These are phyloP conservation scores for Arctia plantaginis DNA, from an alignment of 2,888 invertebrate genomes.

Conservation along the genomic window DNA sequence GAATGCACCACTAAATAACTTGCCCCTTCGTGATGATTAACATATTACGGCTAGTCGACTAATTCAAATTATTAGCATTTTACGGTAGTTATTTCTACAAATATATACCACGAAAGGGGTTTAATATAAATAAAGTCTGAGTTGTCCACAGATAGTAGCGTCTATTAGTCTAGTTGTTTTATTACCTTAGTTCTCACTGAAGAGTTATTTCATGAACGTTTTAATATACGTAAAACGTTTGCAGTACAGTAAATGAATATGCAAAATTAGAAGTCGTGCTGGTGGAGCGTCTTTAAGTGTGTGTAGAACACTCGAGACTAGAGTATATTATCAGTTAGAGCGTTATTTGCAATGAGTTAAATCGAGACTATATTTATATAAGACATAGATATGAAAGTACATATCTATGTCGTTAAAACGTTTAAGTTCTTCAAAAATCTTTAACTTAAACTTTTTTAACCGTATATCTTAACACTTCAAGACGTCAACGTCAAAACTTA, in stretches of 20 bases:
- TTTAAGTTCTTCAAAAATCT: too few relatives aligned
- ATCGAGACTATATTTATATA: not conserved
- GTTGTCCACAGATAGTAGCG: constrained; percentile 44
- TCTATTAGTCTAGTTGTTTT: constrained; percentile 47
- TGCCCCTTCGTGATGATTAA: not conserved
- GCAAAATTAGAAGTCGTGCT: constrained; percentile 35
- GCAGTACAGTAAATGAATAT: constrained; percentile 41
- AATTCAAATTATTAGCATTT: constrained; percentile 9
- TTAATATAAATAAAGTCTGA: constrained; percentile 31
- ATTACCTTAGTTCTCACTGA: constrained; percentile 45
- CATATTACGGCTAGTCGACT: not conserved
- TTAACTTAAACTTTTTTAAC: too few relatives aligned
- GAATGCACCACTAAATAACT: not conserved
- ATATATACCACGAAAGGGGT: constrained; percentile 21
- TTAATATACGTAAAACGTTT: constrained; percentile 21
- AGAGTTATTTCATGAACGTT: constrained; percentile 50
- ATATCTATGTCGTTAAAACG: too few relatives aligned
- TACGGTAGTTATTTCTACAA: constrained; percentile 22
- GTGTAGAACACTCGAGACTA: constrained; percentile 9
- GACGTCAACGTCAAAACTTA: not conserved
- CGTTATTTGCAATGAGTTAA: not conserved
- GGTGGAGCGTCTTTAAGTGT: constrained; percentile 11
- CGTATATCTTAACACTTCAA: not conserved
- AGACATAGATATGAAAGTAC: too few relatives aligned
- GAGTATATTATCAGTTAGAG: constrained; percentile 3